These are phyloP conservation scores for Ceratothoa steindachneri DNA, from an alignment of 2,888 invertebrate species.

Conservation along the genomic window DNA sequence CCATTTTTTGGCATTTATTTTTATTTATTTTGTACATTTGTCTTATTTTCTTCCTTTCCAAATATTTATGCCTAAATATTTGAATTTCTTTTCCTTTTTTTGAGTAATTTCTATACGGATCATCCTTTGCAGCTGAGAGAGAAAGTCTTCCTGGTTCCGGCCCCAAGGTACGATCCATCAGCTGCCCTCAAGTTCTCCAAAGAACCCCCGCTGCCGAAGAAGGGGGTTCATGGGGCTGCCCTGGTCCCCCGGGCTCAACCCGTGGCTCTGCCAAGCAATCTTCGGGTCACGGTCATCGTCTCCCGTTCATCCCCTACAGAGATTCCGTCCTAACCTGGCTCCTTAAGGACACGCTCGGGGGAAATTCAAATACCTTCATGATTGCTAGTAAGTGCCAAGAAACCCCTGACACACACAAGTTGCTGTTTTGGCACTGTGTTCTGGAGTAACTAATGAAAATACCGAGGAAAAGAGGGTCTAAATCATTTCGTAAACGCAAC, in stretches of 20 bases:
- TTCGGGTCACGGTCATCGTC: conserved; percentile 22
- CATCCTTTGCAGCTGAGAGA: background rate
- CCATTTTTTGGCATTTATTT: too few relatives aligned
- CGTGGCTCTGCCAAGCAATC: background rate
- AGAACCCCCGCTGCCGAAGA: background rate
- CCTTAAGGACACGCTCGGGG: conserved; percentile 73
- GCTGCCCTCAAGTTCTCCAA: background rate
- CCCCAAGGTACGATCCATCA: background rate
- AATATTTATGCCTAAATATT: too few relatives aligned
- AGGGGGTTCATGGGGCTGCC: background rate
- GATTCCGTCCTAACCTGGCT: conserved; percentile 78
- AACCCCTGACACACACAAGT: too few relatives aligned
- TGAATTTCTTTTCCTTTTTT: too few relatives aligned
- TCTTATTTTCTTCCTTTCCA: too few relatives aligned
- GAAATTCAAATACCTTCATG: conserved; percentile 71
- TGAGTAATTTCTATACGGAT: too few relatives aligned
- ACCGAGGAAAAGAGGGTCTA: too few relatives aligned
- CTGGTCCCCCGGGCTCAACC: background rate
- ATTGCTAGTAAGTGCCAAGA: conserved; percentile 72
- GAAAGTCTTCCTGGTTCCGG: background rate
- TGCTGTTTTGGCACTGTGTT: too few relatives aligned
- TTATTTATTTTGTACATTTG: too few relatives aligned
- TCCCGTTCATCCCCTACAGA: conserved; percentile 69
- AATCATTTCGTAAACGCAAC: too few relatives aligned
- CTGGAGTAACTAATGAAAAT: too few relatives aligned